Evolutionary conservation across 2,888 invertebrate genomes (phyloP), one percentile per base, ranked within the genome.

Genomic region (Siphlonurus alternatus): DNA sequence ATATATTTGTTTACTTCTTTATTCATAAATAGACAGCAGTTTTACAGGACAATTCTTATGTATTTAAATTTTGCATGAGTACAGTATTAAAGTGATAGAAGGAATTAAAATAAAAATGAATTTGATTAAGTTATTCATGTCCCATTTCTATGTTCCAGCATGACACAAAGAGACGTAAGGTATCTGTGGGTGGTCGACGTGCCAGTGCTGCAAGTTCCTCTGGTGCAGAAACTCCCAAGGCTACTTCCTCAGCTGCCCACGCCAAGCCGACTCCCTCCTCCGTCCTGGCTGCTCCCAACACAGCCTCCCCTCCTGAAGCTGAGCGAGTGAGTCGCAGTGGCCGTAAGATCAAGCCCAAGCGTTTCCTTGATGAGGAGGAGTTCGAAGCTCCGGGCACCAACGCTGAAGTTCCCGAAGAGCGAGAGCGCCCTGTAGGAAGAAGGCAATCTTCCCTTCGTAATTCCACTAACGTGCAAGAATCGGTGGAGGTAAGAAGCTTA

Each of bases 281-380:
- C n/a, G n/a, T n/a, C n/a, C n/a, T n/a, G n/a, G 25, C 63, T 56
- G 59, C n/a, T 53, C 24, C 60, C 53, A 19, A 53, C 23, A 25
- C 25, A 23, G 10, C 66, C 61, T 18, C 65, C 56, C 23, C 64
- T 15, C 3, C 72, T 1, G 76, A 79, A 2, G 78, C 79, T 2
- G 81, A 85, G 71, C 74, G 83, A 23, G 81, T 84, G 10, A 85
- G 86, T 72, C 80, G 87, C 65, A 86, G 87, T 70, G 87, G 88
- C 0, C 79, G 89, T 63, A 88, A 87, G 75, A 85, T 88, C 66
- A 85, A 87, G 68, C 86, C 86, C 0, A 87, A 76, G 66, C 71
- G 74, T 63, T 76, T 75, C 69, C 71, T 72, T 7, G 73, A 73
- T 66, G 73, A 73, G 24, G 71, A 72, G 65, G 69, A 69, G 19